Percentiles rank a stretch among this genome's conserved stretches.
Evolutionary conservation across 2,113 vertebrate species (phyloP).

Genomic region (Semicossyphus pulcher): DNA sequence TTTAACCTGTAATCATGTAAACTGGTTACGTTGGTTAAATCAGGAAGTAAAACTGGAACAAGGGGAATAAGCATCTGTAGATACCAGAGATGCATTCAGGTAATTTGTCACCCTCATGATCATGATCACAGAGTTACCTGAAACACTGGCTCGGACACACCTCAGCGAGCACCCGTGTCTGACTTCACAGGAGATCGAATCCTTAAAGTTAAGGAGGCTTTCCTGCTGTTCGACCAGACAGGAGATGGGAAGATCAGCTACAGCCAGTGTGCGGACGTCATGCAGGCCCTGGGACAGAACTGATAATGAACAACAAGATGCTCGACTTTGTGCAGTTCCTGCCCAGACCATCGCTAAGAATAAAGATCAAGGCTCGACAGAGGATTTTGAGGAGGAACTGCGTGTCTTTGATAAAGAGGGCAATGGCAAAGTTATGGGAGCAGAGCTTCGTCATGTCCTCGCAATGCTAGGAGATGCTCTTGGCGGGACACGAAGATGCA

Average conservation of each 20-base stretch:
- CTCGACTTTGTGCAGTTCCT: constrained; percentile 96
- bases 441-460: constrained; percentile 94
- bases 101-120: too few relatives aligned
- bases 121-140: too few relatives aligned
- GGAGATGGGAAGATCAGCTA: constrained; percentile 94
- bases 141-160: too few relatives aligned
- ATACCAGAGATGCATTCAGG: too few relatives aligned
- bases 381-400: constrained; percentile 95
- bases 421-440: constrained; percentile 96
- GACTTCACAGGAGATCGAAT: too few relatives aligned
- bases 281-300: constrained; percentile 96
- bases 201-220: constrained; percentile 96
- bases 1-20: too few relatives aligned
- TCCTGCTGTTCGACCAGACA: constrained; percentile 93
- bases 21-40: too few relatives aligned
- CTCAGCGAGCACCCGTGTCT: too few relatives aligned
- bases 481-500: constrained; percentile 93
- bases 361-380: constrained; percentile 95
- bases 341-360: constrained; percentile 95
- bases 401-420: constrained; percentile 97
- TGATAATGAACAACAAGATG: constrained; percentile 92
- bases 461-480: constrained; percentile 92
- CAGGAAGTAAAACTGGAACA: too few relatives aligned
- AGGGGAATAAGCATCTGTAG: too few relatives aligned
- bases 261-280: constrained; percentile 93